These are phyloP conservation scores for Megalops cyprinoides DNA, from an alignment of 2,797 vertebrate species.

Conservation along the genomic window DNA sequence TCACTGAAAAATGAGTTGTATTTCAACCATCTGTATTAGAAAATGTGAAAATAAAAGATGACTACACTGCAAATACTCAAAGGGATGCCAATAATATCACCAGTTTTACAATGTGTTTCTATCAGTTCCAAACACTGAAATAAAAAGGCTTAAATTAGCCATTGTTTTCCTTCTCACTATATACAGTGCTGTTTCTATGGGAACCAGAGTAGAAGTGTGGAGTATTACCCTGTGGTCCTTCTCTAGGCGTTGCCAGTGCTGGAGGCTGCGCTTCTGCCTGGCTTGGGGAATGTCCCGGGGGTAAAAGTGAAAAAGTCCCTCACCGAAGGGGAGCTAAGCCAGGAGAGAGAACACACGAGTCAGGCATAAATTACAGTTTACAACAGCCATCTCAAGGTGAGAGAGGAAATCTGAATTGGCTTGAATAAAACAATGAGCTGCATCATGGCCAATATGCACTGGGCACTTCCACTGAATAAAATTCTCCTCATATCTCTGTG, in stretches of 20 bases:
- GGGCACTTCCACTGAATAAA: background rate
- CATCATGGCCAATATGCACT: background rate
- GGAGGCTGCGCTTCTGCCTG: conserved; percentile 84
- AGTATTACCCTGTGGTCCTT: conserved; percentile 88
- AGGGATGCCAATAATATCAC: too few species aligned
- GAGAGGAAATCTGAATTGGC: background rate
- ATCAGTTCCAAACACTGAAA: background rate
- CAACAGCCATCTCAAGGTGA: background rate
- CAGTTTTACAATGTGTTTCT: too few species aligned
- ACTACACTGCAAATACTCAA: too few species aligned
- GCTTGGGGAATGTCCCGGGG: conserved; percentile 84
- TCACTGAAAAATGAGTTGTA: too few species aligned
- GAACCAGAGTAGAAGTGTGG: conserved; percentile 34
- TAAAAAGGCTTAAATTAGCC: conserved; percentile 38
- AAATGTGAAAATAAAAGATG: too few species aligned
- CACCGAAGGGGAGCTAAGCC: conserved; percentile 85
- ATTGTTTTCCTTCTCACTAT: conserved; percentile 40
- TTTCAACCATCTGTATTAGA: too few species aligned
- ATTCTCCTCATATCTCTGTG: background rate
- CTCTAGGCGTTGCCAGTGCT: conserved; percentile 79
- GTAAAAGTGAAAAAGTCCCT: conserved; percentile 92
- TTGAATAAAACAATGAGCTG: background rate
- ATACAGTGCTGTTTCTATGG: conserved; percentile 50
- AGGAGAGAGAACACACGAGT: conserved; percentile 27
- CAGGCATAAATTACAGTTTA: background rate